Percentiles rank a stretch among this genome's conserved stretches.
phyloP scores from a whole-genome alignment of 2,113 vertebrate genomes.

The Leucopsar rothschildi region DNA sequence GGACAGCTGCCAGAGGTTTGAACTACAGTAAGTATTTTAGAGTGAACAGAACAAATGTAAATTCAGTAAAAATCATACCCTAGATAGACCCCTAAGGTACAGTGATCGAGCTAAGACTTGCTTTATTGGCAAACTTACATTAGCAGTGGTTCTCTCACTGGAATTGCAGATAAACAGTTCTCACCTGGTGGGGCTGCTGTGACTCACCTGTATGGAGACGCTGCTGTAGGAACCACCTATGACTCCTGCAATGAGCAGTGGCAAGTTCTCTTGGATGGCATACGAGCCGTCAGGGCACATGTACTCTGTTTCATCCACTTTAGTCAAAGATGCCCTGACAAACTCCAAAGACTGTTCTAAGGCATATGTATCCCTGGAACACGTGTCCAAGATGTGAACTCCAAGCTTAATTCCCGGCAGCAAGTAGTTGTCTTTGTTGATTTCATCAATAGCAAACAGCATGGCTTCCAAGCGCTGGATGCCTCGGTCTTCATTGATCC shows the following conservation, averaged over 20 bases:
- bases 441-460: conserved; percentile 96
- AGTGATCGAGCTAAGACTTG: not conserved
- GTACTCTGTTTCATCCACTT: conserved; percentile 97
- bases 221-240: conserved; percentile 97
- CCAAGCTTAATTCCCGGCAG: conserved; percentile 91
- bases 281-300: conserved; percentile 98
- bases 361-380: conserved; percentile 95
- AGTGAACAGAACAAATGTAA: not conserved
- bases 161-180: not conserved
- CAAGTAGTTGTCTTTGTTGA: conserved; percentile 86
- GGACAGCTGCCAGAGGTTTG: not conserved
- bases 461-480: conserved; percentile 97
- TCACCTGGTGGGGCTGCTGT: not conserved
- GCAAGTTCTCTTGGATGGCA: conserved; percentile 92
- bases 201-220: conserved; percentile 96
- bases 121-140: not conserved
- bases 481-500: conserved; percentile 93
- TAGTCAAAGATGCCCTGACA: conserved; percentile 94
- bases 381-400: conserved; percentile 96
- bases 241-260: conserved; percentile 91
- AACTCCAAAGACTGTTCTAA: conserved; percentile 98
- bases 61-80: not conserved
- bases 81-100: not conserved
- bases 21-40: not conserved
- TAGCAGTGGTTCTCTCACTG: not conserved